Percentiles rank a stretch among this genome's conserved stretches.
Evolutionary conservation across 2,797 vertebrate species (phyloP).

Genomic region (Kryptopterus vitreolus): DNA sequence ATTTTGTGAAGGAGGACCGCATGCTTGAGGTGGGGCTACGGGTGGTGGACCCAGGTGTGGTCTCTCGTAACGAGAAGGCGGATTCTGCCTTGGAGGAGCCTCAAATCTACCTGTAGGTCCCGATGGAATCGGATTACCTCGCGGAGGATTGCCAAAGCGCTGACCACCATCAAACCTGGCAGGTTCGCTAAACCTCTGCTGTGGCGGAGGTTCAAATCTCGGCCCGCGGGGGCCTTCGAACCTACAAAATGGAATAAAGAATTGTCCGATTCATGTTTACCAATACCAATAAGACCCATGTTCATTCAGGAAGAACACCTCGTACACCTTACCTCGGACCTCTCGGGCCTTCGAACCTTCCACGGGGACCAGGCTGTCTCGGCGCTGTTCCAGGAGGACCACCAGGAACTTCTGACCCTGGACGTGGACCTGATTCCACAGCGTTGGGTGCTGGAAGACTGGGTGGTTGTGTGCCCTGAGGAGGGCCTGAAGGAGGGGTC

Average conservation of each 20-base stretch:
- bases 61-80: conserved; percentile 62
- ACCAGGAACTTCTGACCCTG: conserved; percentile 59
- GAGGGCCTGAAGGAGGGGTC: conserved; percentile 44
- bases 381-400: conserved; percentile 54
- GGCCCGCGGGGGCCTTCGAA: conserved; percentile 82
- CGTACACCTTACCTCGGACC: conserved; percentile 75
- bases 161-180: conserved; percentile 72
- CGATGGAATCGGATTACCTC: conserved; percentile 37
- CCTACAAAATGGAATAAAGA: conserved; percentile 58
- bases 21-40: conserved; percentile 37
- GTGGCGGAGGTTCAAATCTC: conserved; percentile 76
- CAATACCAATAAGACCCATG: too few species aligned
- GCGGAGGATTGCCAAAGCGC: conserved; percentile 61
- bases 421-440: conserved; percentile 45
- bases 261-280: too few species aligned
- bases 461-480: conserved; percentile 43
- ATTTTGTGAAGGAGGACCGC: conserved; percentile 10
- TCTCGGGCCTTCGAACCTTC: conserved; percentile 76
- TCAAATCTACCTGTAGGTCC: conserved; percentile 63
- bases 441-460: conserved; percentile 16
- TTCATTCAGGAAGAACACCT: not conserved
- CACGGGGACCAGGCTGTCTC: conserved; percentile 71
- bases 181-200: conserved; percentile 71
- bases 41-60: conserved; percentile 24
- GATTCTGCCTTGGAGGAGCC: conserved; percentile 52